Evolutionary conservation across 1,140 invertebrate genomes (phyloP), one percentile per base, ranked within the genome.

Genomic region (Harlomillsia oculata): DNA sequence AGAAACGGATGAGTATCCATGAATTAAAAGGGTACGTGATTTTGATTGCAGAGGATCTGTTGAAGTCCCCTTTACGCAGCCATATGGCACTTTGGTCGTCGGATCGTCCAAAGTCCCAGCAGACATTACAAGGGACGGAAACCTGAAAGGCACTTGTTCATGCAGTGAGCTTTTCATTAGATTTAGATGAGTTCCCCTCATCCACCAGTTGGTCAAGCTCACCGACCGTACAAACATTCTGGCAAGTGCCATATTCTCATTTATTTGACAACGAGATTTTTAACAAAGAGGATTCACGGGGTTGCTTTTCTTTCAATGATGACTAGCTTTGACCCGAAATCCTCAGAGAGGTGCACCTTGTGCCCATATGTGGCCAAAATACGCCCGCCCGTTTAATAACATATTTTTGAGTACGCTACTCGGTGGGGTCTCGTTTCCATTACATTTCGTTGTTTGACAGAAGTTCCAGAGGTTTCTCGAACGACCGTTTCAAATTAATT

Each of bases 141-240:
- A 20, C 18, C 39, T 30, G 16, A 13, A 5, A 28, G 30, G 6
- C 16, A 20, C 6, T n/a, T 9, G 36, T 34, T 21, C 20, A 36
- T 6, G 28, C 40, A 20, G 54, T 61, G 59, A 61, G 59, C 50
- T 61, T 61, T 61, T 61, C 59, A 61, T 61, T 61, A 45, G 49
- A 61, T 61, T 61, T 61, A 56, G 50, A 61, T 51, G 59, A 61
- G 59, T 61, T 54, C 59, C 59, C 48, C 25, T 21, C 5, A 40
- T 37, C 39, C 23, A 56, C 45, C 53, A 56, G 32, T 55, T 54
- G 52, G 53, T 49, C 59, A 44, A 52, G 49, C 40, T 56, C 43
- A 45, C 54, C 48, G 50, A 50, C 46, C 45, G 43, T 40, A 26
- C 39, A 58, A 53, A 53, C 50, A 53, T 32, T 53, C 48, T 60